Evolutionary conservation across 2,888 invertebrate genomes (phyloP), one percentile per base, ranked within the genome.

Genomic region (Plebejus melissa): DNA sequence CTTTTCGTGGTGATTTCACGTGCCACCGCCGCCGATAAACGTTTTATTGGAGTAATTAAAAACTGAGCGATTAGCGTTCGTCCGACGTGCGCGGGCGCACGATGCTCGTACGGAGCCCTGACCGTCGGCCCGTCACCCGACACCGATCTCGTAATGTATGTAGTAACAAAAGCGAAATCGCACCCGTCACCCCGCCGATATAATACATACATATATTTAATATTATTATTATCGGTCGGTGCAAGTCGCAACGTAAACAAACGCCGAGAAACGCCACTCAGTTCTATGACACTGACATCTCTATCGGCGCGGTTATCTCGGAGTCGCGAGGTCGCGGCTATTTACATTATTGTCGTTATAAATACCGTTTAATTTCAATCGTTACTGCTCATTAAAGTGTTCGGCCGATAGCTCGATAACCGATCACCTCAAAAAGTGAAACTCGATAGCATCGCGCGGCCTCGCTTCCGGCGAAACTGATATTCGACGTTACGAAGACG

Each of bases 11-110:
- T 85, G 86, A 88, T 91, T 89, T 91, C 89, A 89, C 89, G 88
- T 89, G 89, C 88, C 83, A 86, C 86, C 82, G 88, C 86, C 85
- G 83, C 88, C 87, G 91, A 92, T 93, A 90, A 90, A 89, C 86
- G 86, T 89, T 93, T 93, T 92, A 93, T 91, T 90, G 88, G 85
- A 86, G 90, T 89, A 92, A 93, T 93, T 93, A 91, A 91, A 88
- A 86, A 75, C 82, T 81, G 78, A 71, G 80, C 88, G 89, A 91
- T 91, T 90, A 90, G 87, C 86, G 83, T 85, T 84, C 82, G 87
- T 87, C 82, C 85, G 85, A 87, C 86, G 84, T 83, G 87, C 87
- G 88, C 83, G 86, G 86, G 87, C 86, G 85, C 83, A 85, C 88
- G 90, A 90, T 89, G 86, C 87, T 89, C 88, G 86, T 86, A 86